These are phyloP conservation scores for Epirrita christyi DNA, from an alignment of 2,888 invertebrate species.

Conservation along the genomic window DNA sequence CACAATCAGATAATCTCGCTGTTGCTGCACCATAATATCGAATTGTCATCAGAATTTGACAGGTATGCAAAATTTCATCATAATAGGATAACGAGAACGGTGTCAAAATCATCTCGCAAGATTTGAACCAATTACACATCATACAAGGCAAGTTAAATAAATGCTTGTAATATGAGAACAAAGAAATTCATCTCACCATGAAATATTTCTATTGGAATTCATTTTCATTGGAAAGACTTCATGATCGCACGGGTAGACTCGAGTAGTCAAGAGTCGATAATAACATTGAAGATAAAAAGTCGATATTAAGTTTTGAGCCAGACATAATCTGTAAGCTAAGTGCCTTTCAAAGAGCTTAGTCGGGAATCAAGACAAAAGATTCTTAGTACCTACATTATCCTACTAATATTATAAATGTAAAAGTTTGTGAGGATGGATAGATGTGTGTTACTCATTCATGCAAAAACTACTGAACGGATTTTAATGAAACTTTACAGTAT, in stretches of 20 bases:
- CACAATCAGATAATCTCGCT: no score
- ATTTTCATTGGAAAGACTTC: slow-evolving; percentile 7
- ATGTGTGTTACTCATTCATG: no score
- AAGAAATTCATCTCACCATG: background rate
- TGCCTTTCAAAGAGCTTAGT: slow-evolving; percentile 24
- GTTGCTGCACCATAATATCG: no score
- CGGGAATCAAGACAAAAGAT: slow-evolving; percentile 23
- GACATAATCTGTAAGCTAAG: slow-evolving; percentile 24
- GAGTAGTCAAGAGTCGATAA: slow-evolving; percentile 13
- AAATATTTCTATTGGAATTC: background rate
- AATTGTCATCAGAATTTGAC: no score
- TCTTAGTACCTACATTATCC: slow-evolving; percentile 17
- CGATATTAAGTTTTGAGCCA: slow-evolving; percentile 23
- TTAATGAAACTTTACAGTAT: no score
- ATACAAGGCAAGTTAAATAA: no score
- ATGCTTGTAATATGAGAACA: no score
- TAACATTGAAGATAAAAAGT: slow-evolving; percentile 26
- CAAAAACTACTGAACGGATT: no score
- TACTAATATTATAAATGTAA: no score
- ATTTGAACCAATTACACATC: background rate
- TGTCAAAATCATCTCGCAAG: background rate
- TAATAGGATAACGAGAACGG: no score
- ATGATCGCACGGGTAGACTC: slow-evolving; percentile 13
- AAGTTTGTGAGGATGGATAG: no score
- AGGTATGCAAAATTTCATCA: no score